phyloP scores from a whole-genome alignment of 2,797 vertebrate species.

The Urophycis tenuis region DNA sequence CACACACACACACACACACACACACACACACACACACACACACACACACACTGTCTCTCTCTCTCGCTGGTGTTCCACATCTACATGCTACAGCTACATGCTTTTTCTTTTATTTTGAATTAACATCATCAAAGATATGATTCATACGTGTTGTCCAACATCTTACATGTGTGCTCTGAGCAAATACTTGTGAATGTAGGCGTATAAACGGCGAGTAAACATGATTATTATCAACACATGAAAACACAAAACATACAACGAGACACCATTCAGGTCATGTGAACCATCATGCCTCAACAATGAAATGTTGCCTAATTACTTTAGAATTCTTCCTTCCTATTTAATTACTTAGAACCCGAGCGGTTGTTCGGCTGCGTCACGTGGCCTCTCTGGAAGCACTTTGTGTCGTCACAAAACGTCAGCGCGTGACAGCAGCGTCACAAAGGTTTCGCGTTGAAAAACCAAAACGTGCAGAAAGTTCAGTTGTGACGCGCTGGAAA shows the following conservation, averaged over 20 bases:
- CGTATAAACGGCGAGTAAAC: no score
- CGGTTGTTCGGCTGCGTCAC: neutral
- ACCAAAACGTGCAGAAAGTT: neutral
- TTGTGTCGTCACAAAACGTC: neutral
- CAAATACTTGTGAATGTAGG: neutral
- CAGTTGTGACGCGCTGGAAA: no score
- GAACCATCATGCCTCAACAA: neutral
- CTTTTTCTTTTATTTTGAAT: neutral
- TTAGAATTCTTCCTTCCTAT: no score
- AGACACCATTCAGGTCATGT: neutral
- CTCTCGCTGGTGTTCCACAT: neutral
- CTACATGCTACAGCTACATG: neutral
- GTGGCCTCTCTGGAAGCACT: neutral
- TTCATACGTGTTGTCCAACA: neutral
- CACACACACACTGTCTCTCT: conserved; percentile 6
- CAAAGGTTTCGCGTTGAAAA: no score
- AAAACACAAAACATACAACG: neutral
- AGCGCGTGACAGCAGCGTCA: no score
- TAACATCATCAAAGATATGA: neutral
- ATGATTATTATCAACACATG: neutral
- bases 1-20: conserved; percentile 1
- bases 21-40: conserved; percentile 7
- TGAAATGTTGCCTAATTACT: no score
- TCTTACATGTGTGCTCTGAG: neutral
- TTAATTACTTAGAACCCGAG: neutral